These are phyloP conservation scores for Camponotus fellah DNA, from an alignment of 2,888 invertebrate genomes.

Conservation along the genomic window DNA sequence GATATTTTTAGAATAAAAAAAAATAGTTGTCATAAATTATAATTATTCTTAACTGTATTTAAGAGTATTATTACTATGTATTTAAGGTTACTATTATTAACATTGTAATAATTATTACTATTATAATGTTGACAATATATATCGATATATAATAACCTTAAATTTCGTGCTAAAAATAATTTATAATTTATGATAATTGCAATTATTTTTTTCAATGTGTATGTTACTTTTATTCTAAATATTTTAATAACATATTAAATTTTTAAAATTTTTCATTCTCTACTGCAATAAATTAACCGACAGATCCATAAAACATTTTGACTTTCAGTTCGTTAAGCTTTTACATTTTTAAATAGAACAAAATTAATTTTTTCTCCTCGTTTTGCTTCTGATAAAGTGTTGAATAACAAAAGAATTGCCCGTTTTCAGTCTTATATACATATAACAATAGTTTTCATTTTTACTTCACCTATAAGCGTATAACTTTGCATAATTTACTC, in stretches of 20 bases:
- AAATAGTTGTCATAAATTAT: no score
- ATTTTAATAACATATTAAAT: neutral
- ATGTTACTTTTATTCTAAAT: neutral
- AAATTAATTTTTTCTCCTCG: neutral
- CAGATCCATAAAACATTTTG: neutral
- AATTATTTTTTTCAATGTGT: no score
- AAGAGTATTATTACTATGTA: no score
- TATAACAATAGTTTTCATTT: neutral
- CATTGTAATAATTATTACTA: no score
- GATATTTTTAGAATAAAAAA: no score
- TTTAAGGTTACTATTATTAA: no score
- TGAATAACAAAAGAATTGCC: slow-evolving; percentile 6
- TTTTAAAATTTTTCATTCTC: neutral
- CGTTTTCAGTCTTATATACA: neutral
- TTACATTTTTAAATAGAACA: neutral
- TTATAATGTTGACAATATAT: no score
- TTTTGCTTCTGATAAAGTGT: neutral
- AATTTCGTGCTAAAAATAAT: no score
- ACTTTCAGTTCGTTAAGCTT: neutral
- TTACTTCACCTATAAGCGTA: neutral
- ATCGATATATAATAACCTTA: no score
- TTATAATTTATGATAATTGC: no score
- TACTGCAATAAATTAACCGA: neutral
- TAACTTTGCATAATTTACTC: slow-evolving; percentile 35
- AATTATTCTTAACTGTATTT: no score